Evolutionary conservation across 2,888 invertebrate species (phyloP).

Genomic region (Lasioglossum figueresi): DNA sequence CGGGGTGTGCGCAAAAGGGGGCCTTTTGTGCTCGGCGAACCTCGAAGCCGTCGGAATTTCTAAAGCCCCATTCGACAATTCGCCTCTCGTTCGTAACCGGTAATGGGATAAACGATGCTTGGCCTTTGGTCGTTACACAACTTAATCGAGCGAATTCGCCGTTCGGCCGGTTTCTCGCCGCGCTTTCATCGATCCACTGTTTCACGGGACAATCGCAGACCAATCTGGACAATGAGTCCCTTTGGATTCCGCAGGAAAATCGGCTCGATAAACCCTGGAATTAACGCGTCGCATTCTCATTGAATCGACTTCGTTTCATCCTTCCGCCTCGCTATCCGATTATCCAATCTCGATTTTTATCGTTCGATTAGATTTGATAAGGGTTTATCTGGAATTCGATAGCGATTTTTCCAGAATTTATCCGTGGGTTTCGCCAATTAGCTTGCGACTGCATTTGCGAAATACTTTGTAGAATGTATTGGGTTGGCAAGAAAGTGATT

Average conservation of each 20-base stretch:
- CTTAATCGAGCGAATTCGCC: constrained; percentile 72
- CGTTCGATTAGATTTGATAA: neutral
- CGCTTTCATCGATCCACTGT: constrained; percentile 31
- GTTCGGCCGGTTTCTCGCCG: constrained; percentile 37
- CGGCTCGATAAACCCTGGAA: neutral
- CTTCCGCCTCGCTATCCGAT: neutral
- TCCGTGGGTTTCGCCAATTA: neutral
- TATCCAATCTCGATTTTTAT: neutral
- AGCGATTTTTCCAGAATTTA: neutral
- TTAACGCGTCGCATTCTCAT: neutral
- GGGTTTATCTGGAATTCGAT: neutral
- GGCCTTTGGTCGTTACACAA: constrained; percentile 76
- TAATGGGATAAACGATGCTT: constrained; percentile 73
- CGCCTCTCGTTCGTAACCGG: constrained; percentile 52
- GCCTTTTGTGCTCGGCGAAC: constrained; percentile 70
- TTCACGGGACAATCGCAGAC: constrained; percentile 12
- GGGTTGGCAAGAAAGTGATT: too few species aligned
- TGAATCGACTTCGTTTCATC: neutral
- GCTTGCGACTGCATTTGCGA: neutral
- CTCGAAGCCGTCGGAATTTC: constrained; percentile 72
- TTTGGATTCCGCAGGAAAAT: neutral
- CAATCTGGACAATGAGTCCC: constrained; percentile 34
- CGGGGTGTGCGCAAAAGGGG: constrained; percentile 29
- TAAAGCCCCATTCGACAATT: constrained; percentile 68
- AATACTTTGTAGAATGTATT: neutral